A percentile compares a stretch with the other conserved stretches of the same genome.
Evolutionary conservation across 1,140 invertebrate genomes (phyloP).

Genomic region (Dendroctonus valens): DNA sequence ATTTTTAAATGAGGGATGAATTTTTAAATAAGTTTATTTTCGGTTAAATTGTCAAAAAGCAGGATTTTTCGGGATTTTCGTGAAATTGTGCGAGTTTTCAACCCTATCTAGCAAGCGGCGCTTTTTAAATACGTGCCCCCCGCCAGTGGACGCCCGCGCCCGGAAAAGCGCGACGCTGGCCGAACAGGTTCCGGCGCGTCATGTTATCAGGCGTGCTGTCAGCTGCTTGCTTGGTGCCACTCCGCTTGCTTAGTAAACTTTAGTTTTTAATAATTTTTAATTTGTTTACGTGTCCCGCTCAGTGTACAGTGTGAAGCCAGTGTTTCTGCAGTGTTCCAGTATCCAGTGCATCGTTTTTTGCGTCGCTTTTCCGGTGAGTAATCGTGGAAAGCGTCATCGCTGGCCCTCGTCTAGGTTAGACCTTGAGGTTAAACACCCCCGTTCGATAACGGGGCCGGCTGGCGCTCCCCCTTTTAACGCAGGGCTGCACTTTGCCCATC

Average conservation of each 20-base stretch:
- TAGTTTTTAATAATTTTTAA: conserved; percentile 40
- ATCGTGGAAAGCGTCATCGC: too few species aligned
- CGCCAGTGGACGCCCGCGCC: not conserved
- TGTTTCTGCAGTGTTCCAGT: conserved; percentile 2
- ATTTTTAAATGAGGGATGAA: too few species aligned
- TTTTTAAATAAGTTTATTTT: too few species aligned
- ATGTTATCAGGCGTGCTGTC: conserved; percentile 15
- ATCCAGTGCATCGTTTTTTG: not conserved
- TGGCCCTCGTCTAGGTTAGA: too few species aligned
- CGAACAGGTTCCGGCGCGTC: conserved; percentile 4
- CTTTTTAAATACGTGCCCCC: not conserved
- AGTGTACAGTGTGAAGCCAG: conserved; percentile 42
- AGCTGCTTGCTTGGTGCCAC: conserved; percentile 18
- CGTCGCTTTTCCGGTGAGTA: not conserved
- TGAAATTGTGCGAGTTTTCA: too few species aligned
- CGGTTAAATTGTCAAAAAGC: too few species aligned
- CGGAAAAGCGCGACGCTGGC: not conserved
- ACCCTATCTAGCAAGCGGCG: too few species aligned
- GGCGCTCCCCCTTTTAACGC: too few species aligned
- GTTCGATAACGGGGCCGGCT: too few species aligned
- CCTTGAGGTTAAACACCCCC: too few species aligned
- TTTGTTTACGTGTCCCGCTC: conserved; percentile 48
- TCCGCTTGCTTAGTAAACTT: conserved; percentile 22
- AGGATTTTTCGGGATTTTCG: too few species aligned
- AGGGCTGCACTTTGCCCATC: too few species aligned